Base-by-base conservation (phyloP, 2,797 vertebrate species). In the Hydrolagus colliei region DNA sequence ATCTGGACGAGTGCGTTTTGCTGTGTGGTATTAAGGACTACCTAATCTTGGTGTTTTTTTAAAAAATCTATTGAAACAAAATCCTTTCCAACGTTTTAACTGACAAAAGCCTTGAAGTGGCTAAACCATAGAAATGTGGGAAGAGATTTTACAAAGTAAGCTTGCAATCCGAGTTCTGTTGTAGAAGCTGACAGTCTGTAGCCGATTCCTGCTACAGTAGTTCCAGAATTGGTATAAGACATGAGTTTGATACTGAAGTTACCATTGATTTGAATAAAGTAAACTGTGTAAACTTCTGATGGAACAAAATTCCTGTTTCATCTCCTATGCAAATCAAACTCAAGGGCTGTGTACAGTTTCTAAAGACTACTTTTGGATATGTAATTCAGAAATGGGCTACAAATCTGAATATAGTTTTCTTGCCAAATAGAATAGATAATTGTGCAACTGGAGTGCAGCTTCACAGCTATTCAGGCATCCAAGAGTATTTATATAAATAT, bases 401-500 rank as follows among this genome's bases (percentile, higher is more conserved):
- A 84, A 52, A 84, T 5, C 79, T 84, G 63, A 16, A 84, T 41
- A 4, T 18, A 84, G 32, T 65, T 67, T 67, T 71, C 32, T 71
- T 68, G 65, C 79, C 79, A 84, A 71, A 84, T 68, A 41, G 79
- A 71, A 84, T 68, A 41, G 79, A 71, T 35, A 84, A 10, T 71
- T 41, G n/a, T 68, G 32, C 65, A 84, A 16, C 62, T 84, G 79
- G 27, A 84, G 65, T 82, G 27, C 41, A 12, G 32, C 67, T 71
- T 71, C 71, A 67, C 79, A 84, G 27, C 65, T 12, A 68, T 84
- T 84, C 32, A 14, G 65, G 71, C 63, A 22, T 84, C 71, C 67
- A 82, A 84, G 79, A 84, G 79, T 84, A 84, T 84, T 84, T 82
- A 82, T 35, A 68, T 71, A 84, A 52, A 77, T 61, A 59, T 59